Conservation (phyloP, 2,113 vertebrate genomes). For the Donacobius atricapilla region DNA sequence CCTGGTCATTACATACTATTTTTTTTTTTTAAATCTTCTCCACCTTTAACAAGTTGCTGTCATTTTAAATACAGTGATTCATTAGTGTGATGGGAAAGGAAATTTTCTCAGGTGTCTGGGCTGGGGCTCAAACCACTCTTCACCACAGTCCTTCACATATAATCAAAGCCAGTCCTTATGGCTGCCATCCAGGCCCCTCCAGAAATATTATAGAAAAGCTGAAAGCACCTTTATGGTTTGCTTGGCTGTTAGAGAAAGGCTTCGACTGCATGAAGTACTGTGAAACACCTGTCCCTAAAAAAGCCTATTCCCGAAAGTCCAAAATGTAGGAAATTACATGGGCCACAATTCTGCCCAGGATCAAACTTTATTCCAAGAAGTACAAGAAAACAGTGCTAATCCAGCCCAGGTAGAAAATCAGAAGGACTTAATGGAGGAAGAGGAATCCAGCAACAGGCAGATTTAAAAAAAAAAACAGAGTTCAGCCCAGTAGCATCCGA, state of each 20-base stretch:
- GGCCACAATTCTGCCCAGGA: background rate
- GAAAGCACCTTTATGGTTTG: background rate
- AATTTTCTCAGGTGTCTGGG: background rate
- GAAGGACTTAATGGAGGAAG: background rate
- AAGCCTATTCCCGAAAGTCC: background rate
- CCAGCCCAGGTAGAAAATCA: background rate
- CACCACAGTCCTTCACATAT: background rate
- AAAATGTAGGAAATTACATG: accelerated
- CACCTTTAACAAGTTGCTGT: background rate
- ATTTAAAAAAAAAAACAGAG: background rate
- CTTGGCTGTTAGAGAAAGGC: background rate
- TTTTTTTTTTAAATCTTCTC: background rate
- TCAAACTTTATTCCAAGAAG: background rate
- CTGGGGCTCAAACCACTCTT: background rate
- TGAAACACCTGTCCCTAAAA: background rate
- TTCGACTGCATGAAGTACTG: background rate
- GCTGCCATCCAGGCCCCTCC: background rate
- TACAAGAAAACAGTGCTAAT: background rate
- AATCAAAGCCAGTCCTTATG: background rate
- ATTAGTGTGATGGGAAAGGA: background rate
- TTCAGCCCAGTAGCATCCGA: background rate
- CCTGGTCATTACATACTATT: background rate
- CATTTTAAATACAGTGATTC: background rate
- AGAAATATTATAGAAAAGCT: background rate
- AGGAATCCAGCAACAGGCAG: background rate